These are phyloP conservation scores for Haliclona indistincta DNA, from an alignment of 37 sponge, comb jelly and placozoan species.

Conservation along the genomic window DNA sequence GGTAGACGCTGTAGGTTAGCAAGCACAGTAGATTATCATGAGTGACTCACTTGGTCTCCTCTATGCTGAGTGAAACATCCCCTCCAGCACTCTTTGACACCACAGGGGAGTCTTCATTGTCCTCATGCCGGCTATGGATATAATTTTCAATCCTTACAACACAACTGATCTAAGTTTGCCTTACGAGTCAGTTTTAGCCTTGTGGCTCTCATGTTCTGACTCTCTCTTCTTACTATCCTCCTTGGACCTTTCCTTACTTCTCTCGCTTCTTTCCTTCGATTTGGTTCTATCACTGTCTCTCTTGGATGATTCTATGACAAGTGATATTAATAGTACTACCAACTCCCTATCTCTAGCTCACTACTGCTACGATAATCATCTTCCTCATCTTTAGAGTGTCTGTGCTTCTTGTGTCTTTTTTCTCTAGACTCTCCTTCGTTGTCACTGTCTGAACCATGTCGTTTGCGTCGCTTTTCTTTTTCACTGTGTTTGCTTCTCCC, in stretches of 20 bases:
- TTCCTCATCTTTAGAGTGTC: neutral
- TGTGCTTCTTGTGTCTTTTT: neutral
- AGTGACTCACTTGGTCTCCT: conserved; percentile 79
- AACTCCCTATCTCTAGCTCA: neutral
- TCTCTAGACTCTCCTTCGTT: neutral
- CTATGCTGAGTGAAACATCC: conserved; percentile 69
- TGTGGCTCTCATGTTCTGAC: neutral
- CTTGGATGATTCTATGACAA: too few species aligned
- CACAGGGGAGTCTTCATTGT: too few species aligned
- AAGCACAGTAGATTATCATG: neutral
- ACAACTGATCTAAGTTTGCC: too few species aligned
- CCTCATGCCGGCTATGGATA: too few species aligned
- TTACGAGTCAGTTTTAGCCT: too few species aligned
- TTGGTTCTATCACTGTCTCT: too few species aligned
- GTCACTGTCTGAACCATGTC: neutral
- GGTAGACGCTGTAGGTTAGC: neutral
- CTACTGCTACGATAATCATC: neutral
- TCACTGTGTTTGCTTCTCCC: neutral
- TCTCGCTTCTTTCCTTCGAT: neutral
- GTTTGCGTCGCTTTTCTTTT: conserved; percentile 12
- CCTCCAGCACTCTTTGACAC: neutral
- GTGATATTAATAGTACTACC: too few species aligned
- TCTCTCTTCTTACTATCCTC: neutral
- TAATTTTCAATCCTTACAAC: too few species aligned
- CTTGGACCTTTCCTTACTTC: neutral